Conservation (phyloP, 2,888 invertebrate genomes). For the Petrolisthes manimaculis region DNA sequence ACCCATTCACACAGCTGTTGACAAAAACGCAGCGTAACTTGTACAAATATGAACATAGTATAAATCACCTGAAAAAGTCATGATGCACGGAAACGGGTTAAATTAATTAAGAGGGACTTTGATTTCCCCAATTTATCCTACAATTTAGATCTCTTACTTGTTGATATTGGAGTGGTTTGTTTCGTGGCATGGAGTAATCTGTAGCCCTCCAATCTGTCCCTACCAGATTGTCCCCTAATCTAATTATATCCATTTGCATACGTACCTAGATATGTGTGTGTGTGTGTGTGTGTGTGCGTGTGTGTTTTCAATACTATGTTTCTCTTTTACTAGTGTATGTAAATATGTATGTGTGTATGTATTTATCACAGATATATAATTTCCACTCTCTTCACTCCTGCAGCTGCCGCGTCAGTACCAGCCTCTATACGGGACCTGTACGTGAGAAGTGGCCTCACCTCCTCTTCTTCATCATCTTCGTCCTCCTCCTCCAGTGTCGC, state of each 20-base stretch:
- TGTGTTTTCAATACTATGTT: background rate
- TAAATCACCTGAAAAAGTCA: too few species aligned
- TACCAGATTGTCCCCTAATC: background rate
- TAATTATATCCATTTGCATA: background rate
- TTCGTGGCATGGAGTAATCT: background rate
- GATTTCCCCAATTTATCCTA: too few species aligned
- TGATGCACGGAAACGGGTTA: too few species aligned
- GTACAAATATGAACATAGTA: too few species aligned
- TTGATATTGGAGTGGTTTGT: background rate
- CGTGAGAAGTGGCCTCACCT: conserved; percentile 25
- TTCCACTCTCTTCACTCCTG: background rate
- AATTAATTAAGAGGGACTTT: too few species aligned
- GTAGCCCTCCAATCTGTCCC: background rate
- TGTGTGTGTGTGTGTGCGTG: conserved; percentile 4
- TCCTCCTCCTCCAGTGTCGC: conserved; percentile 32
- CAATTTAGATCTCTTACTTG: background rate
- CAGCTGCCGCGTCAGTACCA: conserved; percentile 36
- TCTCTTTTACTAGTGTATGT: background rate
- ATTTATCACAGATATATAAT: conserved; percentile 9
- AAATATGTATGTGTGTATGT: conserved; percentile 27
- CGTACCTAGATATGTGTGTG: background rate
- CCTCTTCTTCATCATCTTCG: conserved; percentile 4
- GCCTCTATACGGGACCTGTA: conserved; percentile 44
- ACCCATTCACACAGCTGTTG: too few species aligned
- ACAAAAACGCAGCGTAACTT: too few species aligned